Percentiles rank a stretch among this genome's conserved stretches.
Conservation (phyloP, 2,113 vertebrate genomes). For the Labeo catla region DNA sequence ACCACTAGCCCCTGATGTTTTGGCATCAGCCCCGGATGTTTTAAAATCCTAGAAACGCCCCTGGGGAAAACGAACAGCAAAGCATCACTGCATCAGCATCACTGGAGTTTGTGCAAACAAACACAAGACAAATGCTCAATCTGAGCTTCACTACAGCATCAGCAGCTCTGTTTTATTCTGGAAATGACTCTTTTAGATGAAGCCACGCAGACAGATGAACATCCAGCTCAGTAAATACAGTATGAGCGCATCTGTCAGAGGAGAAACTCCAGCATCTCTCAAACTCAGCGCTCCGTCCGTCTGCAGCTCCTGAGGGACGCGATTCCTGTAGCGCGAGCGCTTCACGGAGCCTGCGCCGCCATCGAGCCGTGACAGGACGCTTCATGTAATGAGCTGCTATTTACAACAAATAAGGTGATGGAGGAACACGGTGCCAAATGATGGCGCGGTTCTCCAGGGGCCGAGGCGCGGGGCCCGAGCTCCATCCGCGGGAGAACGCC, state of each 20-base stretch:
- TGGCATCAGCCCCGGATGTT: no score
- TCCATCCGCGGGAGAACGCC: constrained; percentile 69
- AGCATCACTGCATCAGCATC: no score
- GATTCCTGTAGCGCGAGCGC: constrained; percentile 23
- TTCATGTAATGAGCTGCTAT: constrained; percentile 85
- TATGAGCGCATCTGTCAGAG: constrained; percentile 61
- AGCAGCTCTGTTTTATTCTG: neutral
- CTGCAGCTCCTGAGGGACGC: constrained; percentile 60
- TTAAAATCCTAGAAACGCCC: no score
- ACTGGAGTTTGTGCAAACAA: no score
- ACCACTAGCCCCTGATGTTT: no score
- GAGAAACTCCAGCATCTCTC: neutral
- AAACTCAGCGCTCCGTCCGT: constrained; percentile 67
- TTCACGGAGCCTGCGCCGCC: constrained; percentile 26
- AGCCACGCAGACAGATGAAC: neutral
- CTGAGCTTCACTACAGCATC: neutral
- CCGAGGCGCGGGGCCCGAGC: constrained; percentile 61
- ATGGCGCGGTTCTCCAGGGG: constrained; percentile 76
- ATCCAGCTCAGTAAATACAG: neutral
- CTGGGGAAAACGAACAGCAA: no score
- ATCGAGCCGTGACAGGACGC: constrained; percentile 76
- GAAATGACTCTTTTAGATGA: neutral
- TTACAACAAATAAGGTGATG: constrained; percentile 88
- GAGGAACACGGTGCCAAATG: constrained; percentile 84
- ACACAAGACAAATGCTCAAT: no score